These are phyloP conservation scores for Matsumyia berberina DNA, from an alignment of 2,888 invertebrate species.

Conservation along the genomic window DNA sequence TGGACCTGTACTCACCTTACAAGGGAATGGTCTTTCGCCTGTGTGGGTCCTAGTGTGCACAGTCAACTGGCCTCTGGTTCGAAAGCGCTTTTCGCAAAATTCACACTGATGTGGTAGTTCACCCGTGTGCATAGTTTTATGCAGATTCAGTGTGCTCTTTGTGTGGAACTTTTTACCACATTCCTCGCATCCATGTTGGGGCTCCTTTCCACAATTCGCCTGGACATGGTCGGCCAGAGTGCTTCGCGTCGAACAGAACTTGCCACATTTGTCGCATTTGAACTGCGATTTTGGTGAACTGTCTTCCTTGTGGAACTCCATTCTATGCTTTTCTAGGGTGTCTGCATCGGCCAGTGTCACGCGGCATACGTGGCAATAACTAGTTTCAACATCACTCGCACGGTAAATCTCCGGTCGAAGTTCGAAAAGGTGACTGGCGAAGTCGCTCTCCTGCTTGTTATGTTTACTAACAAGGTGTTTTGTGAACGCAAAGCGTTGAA, in stretches of 20 bases:
- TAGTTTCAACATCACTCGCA: background rate
- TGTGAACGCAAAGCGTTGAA: conserved; percentile 77
- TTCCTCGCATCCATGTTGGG: conserved; percentile 78
- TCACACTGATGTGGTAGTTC: conserved; percentile 81
- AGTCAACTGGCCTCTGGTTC: conserved; percentile 82
- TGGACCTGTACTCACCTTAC: conserved; percentile 79
- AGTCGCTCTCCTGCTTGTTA: conserved; percentile 40
- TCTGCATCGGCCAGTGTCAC: conserved; percentile 35
- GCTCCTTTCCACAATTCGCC: conserved; percentile 77
- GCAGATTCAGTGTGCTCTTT: conserved; percentile 80
- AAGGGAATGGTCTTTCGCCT: conserved; percentile 82
- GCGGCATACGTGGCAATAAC: conserved; percentile 49
- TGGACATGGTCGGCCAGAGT: conserved; percentile 77
- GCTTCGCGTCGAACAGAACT: conserved; percentile 75
- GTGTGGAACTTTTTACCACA: conserved; percentile 81
- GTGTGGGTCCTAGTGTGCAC: conserved; percentile 82
- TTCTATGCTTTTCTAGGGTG: conserved; percentile 27
- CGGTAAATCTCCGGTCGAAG: conserved; percentile 73
- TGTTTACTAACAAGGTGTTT: conserved; percentile 78
- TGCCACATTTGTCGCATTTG: conserved; percentile 78
- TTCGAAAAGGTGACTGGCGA: conserved; percentile 73
- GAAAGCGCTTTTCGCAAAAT: conserved; percentile 82
- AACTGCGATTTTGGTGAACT: conserved; percentile 6
- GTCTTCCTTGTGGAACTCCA: conserved; percentile 38
- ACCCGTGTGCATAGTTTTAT: conserved; percentile 82